Evolutionary conservation across 2,888 invertebrate genomes (phyloP), one percentile per base, ranked within the genome.

Genomic region (Cistogaster globosa): DNA sequence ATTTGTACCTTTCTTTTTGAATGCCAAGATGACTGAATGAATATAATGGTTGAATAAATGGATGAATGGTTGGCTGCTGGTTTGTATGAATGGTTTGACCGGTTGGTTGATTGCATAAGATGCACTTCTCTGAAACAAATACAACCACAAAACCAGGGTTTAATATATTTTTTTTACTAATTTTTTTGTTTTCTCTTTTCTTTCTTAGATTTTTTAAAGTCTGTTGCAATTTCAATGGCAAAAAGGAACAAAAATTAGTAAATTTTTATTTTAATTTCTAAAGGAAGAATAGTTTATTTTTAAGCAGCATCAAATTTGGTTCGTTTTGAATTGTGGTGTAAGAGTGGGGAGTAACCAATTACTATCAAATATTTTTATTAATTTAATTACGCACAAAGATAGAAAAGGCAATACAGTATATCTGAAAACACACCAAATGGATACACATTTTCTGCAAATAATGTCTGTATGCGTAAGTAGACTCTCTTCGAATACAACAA

Each of bases 71-170:
- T 80, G 80, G 53, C 42, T 69, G 57, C 26, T 51, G 71, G 57
- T 65, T 69, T 79, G 65, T 69, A 65, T 80, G 76, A 71, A 71
- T 80, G 80, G 42, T 57, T 79, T 67, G 67, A 71, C 67, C 80
- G 81, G 81, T 84, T 84, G 80, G 80, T 55, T 84, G 76, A 72
- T 77, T 84, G 81, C 74, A 72, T 84, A 84, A 84, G 84, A 84
- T 84, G 80, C 80, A 84, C 84, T 84, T 84, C 80, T 77, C 60
- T 77, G 62, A 68, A 72, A 81, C 76, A 84, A 81, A 84, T 81
- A 80, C 71, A 81, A 84, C 84, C 84, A 81, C 84, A 81, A 76
- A 84, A 84, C 75, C 55, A 26, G 67, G 67, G 60, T 81, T 80
- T 71, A 76, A 72, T 72, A 38, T 65, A 72, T 48, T 72, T 26